These are phyloP conservation scores for Falco columbarius DNA, from an alignment of 2,797 vertebrate species.

Conservation along the genomic window DNA sequence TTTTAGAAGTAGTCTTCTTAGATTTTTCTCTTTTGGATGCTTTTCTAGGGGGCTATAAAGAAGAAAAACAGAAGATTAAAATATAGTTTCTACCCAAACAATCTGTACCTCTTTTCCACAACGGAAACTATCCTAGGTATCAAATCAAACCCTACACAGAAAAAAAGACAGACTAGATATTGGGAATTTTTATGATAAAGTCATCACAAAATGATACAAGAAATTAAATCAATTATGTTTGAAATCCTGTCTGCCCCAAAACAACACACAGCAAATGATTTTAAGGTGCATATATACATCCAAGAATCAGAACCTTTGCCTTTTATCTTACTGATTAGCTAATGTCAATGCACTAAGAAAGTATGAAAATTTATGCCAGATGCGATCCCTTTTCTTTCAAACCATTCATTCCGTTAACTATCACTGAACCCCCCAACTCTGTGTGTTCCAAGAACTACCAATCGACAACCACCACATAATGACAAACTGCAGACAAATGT, in stretches of 20 bases:
- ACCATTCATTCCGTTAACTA: neutral
- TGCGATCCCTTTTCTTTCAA: neutral
- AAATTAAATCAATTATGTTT: neutral
- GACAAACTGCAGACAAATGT: neutral
- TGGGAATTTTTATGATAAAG: neutral
- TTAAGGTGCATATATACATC: neutral
- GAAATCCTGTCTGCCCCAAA: neutral
- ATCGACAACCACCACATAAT: neutral
- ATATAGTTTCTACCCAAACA: neutral
- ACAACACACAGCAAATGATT: neutral
- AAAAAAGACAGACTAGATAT: neutral
- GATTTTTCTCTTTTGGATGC: conserved; percentile 78
- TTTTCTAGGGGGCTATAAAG: conserved; percentile 81
- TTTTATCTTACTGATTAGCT: neutral
- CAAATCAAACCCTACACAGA: neutral
- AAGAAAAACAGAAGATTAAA: conserved; percentile 10
- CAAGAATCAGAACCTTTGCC: neutral
- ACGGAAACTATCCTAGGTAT: neutral
- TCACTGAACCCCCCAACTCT: neutral
- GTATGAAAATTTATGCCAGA: neutral
- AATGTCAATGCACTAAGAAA: neutral
- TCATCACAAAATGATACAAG: neutral
- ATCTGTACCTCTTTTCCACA: neutral
- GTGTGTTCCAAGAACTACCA: neutral
- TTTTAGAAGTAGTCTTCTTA: conserved; percentile 77